These are phyloP conservation scores for Xiphophorus maculatus DNA, from an alignment of 2,113 vertebrate genomes.

Conservation along the genomic window DNA sequence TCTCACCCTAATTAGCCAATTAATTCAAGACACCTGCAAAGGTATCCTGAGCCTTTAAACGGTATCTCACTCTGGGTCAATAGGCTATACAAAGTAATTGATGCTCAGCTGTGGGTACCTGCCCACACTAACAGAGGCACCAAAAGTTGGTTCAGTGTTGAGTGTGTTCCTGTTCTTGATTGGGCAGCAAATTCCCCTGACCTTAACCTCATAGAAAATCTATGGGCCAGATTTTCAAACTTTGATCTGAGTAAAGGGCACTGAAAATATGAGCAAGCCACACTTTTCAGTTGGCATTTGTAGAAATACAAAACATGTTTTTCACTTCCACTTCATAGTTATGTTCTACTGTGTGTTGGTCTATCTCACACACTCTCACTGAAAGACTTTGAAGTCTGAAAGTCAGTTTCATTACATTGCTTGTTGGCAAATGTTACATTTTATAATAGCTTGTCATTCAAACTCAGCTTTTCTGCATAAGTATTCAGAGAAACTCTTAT, in stretches of 20 bases:
- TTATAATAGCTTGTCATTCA: slow-evolving; percentile 16
- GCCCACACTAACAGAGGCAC: too few relatives aligned
- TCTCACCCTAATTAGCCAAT: too few relatives aligned
- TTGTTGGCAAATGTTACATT: slow-evolving; percentile 1
- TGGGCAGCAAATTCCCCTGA: too few relatives aligned
- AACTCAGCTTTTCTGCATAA: slow-evolving; percentile 8
- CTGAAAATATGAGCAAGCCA: background rate
- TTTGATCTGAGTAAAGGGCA: too few relatives aligned
- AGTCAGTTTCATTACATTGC: background rate
- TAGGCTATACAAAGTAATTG: too few relatives aligned
- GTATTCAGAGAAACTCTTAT: slow-evolving; percentile 27
- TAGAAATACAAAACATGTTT: background rate
- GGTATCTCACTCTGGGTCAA: too few relatives aligned
- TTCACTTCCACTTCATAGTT: background rate
- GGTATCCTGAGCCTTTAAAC: too few relatives aligned
- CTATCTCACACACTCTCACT: background rate
- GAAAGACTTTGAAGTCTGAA: background rate
- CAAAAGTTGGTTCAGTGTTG: too few relatives aligned
- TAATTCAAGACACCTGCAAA: too few relatives aligned
- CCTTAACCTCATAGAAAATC: too few relatives aligned
- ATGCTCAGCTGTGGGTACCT: too few relatives aligned
- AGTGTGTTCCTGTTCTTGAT: too few relatives aligned
- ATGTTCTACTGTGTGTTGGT: background rate
- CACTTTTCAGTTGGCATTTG: background rate
- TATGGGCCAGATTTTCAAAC: background rate